Conservation (phyloP, 2,113 vertebrate genomes). For the Ellobius talpinus region DNA sequence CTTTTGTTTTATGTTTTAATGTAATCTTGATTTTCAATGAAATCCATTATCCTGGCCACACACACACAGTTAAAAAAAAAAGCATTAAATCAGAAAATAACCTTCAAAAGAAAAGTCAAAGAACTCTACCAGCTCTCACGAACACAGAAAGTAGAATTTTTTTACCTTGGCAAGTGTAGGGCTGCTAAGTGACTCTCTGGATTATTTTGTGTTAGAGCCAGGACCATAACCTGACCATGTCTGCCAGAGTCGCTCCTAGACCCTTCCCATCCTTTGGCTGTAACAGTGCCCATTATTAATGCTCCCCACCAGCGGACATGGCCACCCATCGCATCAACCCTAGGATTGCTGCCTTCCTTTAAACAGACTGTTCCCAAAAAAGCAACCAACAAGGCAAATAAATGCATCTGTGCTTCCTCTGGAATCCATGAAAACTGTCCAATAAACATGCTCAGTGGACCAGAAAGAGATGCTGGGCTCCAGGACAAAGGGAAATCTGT, state of each 20-base stretch:
- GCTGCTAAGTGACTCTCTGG: constrained; percentile 16
- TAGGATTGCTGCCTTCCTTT: neutral
- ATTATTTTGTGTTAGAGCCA: neutral
- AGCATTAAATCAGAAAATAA: constrained; percentile 36
- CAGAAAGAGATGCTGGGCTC: constrained; percentile 6
- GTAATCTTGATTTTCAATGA: neutral
- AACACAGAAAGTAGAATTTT: neutral
- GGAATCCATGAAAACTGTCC: constrained; percentile 51
- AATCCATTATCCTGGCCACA: constrained; percentile 13
- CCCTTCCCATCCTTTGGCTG: neutral
- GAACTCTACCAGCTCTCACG: constrained; percentile 23
- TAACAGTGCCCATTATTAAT: constrained; percentile 14
- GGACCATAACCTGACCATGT: neutral
- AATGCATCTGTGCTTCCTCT: constrained; percentile 47
- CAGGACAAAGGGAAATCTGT: constrained; percentile 70
- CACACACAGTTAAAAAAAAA: neutral
- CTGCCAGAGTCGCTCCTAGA: constrained; percentile 9
- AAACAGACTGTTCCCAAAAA: constrained; percentile 49
- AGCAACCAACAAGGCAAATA: constrained; percentile 47
- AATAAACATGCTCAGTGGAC: constrained; percentile 58
- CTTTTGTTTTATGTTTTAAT: neutral
- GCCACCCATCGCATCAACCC: neutral
- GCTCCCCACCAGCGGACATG: neutral
- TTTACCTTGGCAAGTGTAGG: constrained; percentile 6
- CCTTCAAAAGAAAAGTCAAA: constrained; percentile 57